A percentile compares a stretch with the other conserved stretches of the same genome.
Evolutionary conservation across 2,797 vertebrate genomes (phyloP).

Genomic region (Mallotus villosus): DNA sequence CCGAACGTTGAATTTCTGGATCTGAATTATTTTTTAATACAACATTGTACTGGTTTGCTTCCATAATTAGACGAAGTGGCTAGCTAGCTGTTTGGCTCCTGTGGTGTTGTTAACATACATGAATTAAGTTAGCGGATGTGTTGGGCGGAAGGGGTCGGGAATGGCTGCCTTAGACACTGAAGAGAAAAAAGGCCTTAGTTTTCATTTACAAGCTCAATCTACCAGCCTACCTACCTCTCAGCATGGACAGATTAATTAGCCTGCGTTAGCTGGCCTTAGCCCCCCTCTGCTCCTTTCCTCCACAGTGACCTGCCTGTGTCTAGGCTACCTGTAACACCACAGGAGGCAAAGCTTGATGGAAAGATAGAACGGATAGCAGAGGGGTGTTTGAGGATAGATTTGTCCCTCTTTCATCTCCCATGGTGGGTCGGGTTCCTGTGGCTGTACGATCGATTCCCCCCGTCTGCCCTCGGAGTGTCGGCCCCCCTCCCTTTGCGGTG

Average conservation of each 20-base stretch:
- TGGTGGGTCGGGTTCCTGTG: slow-evolving; percentile 9
- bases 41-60: no score
- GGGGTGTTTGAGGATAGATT: slow-evolving; percentile 18
- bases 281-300: slow-evolving; percentile 22
- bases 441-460: slow-evolving; percentile 43
- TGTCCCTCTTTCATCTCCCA: slow-evolving; percentile 30
- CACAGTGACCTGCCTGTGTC: slow-evolving; percentile 42
- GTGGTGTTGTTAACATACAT: no score
- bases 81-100: no score
- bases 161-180: no score
- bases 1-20: no score
- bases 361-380: not conserved
- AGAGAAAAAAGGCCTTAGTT: no score
- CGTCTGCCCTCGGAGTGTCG: slow-evolving; percentile 34
- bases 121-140: slow-evolving; percentile 2
- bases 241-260: no score
- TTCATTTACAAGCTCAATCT: no score
- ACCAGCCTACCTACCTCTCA: no score
- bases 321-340: slow-evolving; percentile 39
- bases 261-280: not conserved
- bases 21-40: no score
- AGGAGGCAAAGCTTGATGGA: slow-evolving; percentile 8
- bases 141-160: no score
- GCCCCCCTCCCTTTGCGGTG: slow-evolving; percentile 16
- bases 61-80: no score